Percentiles rank a stretch among this genome's conserved stretches.
Conservation (phyloP, 2,113 vertebrate species). For the Psammodynastes pulverulentus region DNA sequence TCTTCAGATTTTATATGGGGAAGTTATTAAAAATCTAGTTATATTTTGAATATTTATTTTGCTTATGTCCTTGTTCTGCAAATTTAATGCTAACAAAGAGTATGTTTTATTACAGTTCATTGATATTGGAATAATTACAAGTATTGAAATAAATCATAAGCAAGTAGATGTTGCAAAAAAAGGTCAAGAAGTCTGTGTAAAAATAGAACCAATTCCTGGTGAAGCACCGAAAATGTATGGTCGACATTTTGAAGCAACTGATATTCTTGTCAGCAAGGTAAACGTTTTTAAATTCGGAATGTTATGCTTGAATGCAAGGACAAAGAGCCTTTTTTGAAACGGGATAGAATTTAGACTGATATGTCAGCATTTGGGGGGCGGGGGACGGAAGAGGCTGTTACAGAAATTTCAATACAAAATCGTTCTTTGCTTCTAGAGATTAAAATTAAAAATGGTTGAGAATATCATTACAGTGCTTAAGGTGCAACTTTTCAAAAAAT, state of each 20-base stretch:
- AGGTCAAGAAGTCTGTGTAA: constrained; percentile 96
- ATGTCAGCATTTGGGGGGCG: not conserved
- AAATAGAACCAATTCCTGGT: constrained; percentile 96
- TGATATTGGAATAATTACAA: constrained; percentile 93
- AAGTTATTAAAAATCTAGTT: not conserved
- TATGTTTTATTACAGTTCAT: constrained; percentile 80
- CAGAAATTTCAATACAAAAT: not conserved
- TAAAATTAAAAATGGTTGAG: not conserved
- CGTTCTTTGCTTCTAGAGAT: not conserved
- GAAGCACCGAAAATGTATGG: constrained; percentile 99
- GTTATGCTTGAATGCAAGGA: not conserved
- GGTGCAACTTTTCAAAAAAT: not conserved
- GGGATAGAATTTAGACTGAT: not conserved
- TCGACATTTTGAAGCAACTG: constrained; percentile 95
- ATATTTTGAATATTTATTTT: not conserved
- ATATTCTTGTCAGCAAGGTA: constrained; percentile 95
- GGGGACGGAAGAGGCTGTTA: not conserved
- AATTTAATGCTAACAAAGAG: not conserved
- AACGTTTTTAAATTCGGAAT: not conserved
- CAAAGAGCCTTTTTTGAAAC: not conserved
- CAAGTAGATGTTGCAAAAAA: constrained; percentile 91
- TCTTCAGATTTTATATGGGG: not conserved
- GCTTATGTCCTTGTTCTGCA: not conserved
- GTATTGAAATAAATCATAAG: constrained; percentile 97
- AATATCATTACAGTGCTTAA: not conserved